phyloP scores from a whole-genome alignment of 2,888 invertebrate genomes.

The Aelia acuminata region DNA sequence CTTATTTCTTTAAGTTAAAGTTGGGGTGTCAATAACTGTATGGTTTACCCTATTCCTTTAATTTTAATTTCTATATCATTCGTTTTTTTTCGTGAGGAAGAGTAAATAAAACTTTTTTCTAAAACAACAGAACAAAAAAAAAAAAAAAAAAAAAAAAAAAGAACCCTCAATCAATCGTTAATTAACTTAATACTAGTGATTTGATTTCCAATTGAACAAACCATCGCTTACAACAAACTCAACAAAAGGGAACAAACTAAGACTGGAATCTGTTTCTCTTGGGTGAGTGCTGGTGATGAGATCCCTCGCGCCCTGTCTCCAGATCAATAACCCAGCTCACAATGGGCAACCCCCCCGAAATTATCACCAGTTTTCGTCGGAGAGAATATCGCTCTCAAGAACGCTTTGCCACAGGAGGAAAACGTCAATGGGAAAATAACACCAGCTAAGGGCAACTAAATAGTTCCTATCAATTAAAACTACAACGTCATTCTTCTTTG shows the following conservation, averaged over 20 bases:
- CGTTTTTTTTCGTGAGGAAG: too few relatives aligned
- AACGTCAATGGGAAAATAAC: neutral
- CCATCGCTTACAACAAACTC: neutral
- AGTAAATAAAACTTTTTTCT: too few relatives aligned
- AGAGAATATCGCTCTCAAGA: neutral
- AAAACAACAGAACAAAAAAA: too few relatives aligned
- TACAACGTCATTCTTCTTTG: neutral
- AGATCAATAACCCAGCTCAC: slow-evolving; percentile 37
- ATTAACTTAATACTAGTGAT: too few relatives aligned
- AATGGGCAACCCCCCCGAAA: neutral
- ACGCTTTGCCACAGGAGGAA: neutral
- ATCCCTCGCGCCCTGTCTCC: neutral
- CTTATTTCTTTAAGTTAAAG: too few relatives aligned
- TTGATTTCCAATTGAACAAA: neutral
- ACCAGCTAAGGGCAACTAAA: neutral
- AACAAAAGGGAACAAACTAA: neutral
- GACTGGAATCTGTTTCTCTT: neutral
- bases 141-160: too few relatives aligned
- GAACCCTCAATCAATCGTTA: too few relatives aligned
- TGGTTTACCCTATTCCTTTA: too few relatives aligned
- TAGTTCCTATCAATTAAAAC: neutral
- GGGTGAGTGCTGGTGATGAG: neutral
- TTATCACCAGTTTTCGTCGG: neutral
- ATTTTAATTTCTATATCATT: too few relatives aligned
- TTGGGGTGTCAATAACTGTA: too few relatives aligned